These are phyloP conservation scores for Sepioteuthis lessoniana DNA, from an alignment of 2,888 invertebrate genomes.

Conservation along the genomic window DNA sequence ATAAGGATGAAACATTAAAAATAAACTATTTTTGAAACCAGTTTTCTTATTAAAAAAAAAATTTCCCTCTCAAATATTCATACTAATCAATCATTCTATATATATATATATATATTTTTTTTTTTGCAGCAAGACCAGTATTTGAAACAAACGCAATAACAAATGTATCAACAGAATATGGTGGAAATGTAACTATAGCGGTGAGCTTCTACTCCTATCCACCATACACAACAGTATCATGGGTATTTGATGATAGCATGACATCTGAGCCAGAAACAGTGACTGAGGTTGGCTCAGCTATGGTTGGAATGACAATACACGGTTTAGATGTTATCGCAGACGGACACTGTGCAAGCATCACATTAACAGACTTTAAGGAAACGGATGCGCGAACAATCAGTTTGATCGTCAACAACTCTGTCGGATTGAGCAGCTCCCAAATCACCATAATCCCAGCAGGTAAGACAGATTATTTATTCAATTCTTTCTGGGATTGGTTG, in stretches of 20 bases:
- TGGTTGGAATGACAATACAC: not conserved
- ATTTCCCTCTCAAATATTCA: no score
- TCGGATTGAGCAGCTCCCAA: slow-evolving; percentile 34
- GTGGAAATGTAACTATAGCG: slow-evolving; percentile 25
- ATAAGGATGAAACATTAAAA: no score
- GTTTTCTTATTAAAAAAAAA: no score
- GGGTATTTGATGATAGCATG: not conserved
- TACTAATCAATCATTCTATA: not conserved
- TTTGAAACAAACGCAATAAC: slow-evolving; percentile 12
- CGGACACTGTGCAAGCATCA: slow-evolving; percentile 34
- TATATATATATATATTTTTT: no score
- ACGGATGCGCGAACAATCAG: slow-evolving; percentile 35
- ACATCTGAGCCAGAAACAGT: slow-evolving; percentile 37
- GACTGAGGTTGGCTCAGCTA: not conserved
- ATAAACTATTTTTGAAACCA: no score
- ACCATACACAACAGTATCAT: not conserved
- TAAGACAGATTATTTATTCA: not conserved
- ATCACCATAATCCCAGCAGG: slow-evolving; percentile 46
- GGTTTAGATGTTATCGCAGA: slow-evolving; percentile 16
- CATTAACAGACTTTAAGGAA: slow-evolving; percentile 37
- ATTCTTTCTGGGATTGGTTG: not conserved
- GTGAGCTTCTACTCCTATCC: slow-evolving; percentile 45
- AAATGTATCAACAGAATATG: slow-evolving; percentile 39
- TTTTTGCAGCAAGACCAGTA: not conserved
- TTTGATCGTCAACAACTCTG: slow-evolving; percentile 38